These are phyloP conservation scores for Rhimphoctona megacephalus DNA, from an alignment of 2,888 invertebrate species.

Conservation along the genomic window DNA sequence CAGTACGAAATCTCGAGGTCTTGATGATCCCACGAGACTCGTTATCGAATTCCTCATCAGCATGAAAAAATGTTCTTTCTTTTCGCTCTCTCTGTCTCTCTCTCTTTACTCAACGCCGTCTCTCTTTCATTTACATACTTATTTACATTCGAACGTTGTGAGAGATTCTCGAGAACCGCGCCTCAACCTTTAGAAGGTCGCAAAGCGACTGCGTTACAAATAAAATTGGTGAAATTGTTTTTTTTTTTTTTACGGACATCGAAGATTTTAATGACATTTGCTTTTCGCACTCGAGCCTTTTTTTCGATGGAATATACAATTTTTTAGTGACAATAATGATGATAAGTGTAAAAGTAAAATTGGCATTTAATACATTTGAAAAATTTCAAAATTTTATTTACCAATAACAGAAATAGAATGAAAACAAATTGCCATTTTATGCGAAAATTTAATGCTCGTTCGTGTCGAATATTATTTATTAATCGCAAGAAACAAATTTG, in stretches of 20 bases:
- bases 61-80: slow-evolving; percentile 21
- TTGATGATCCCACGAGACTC: slow-evolving; percentile 53
- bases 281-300: not conserved
- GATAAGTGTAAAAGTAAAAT: not conserved
- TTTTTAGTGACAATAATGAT: too few species aligned
- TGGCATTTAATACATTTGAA: not conserved
- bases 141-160: slow-evolving; percentile 6
- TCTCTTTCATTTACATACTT: slow-evolving; percentile 12
- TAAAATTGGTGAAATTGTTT: not conserved
- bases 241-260: not conserved
- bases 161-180: not conserved
- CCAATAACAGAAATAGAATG: not conserved
- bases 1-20: slow-evolving; percentile 28
- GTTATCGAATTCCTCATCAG: slow-evolving; percentile 18
- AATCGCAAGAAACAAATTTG: slow-evolving; percentile 23
- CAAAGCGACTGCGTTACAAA: not conserved
- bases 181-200: slow-evolving; percentile 13
- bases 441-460: not conserved
- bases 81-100: not conserved
- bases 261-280: not conserved
- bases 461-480: not conserved
- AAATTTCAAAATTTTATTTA: not conserved
- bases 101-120: not conserved
- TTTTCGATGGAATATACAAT: too few species aligned
- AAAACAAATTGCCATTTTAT: not conserved